Conservation (phyloP, 2,797 vertebrate genomes). For the Leuciscus waleckii region DNA sequence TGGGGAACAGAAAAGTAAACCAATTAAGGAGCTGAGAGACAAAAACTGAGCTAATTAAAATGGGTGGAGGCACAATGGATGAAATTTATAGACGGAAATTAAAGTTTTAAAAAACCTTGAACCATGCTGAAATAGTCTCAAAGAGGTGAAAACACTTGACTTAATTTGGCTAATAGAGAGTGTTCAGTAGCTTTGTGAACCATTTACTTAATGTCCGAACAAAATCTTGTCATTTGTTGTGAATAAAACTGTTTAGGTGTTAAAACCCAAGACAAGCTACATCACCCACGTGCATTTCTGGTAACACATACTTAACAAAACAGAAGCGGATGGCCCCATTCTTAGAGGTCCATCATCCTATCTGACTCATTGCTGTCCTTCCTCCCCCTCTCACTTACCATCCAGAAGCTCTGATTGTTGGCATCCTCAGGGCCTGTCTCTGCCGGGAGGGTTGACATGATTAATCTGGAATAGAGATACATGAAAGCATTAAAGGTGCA, state of each 20-base stretch:
- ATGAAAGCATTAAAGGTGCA: not conserved
- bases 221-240: not conserved
- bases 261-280: not conserved
- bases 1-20: constrained; percentile 3
- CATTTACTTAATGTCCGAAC: not conserved
- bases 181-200: constrained; percentile 1
- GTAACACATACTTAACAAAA: constrained; percentile 2
- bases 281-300: not conserved
- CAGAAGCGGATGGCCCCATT: not conserved
- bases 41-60: constrained; percentile 34
- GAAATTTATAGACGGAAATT: constrained; percentile 33
- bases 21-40: constrained; percentile 31
- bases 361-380: constrained; percentile 5
- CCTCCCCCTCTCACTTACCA: constrained; percentile 61
- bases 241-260: not conserved
- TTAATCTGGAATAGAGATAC: constrained; percentile 63
- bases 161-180: constrained; percentile 11
- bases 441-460: constrained; percentile 73
- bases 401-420: constrained; percentile 81
- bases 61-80: constrained; percentile 21
- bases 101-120: constrained; percentile 8
- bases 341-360: not conserved
- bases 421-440: constrained; percentile 71
- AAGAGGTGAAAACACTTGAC: constrained; percentile 5
- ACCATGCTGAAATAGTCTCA: not conserved